These are phyloP conservation scores for Lagorchestes hirsutus DNA, from an alignment of 2,797 vertebrate genomes.

Conservation along the genomic window DNA sequence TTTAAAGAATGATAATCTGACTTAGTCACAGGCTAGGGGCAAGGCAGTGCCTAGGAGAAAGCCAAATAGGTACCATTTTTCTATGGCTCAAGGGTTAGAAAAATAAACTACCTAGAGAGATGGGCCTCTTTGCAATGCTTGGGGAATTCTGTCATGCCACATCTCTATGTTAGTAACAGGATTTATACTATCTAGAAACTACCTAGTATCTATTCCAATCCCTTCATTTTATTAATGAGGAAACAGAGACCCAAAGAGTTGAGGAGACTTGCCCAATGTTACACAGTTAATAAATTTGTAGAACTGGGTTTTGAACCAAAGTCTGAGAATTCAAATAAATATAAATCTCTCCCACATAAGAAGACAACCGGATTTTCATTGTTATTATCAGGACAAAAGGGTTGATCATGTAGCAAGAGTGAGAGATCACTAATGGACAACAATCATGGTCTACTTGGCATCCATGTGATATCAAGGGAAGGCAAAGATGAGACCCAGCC, in stretches of 20 bases:
- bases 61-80: background rate
- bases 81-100: background rate
- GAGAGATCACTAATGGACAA: background rate
- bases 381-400: background rate
- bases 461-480: background rate
- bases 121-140: background rate
- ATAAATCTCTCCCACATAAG: background rate
- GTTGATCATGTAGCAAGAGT: background rate
- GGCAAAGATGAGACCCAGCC: background rate
- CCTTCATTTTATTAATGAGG: background rate
- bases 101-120: background rate
- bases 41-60: background rate
- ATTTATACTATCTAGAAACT: background rate
- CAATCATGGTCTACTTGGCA: background rate
- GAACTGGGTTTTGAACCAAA: background rate
- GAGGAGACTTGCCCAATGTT: background rate
- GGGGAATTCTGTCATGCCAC: background rate
- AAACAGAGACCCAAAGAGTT: background rate
- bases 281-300: background rate
- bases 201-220: background rate
- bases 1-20: constrained; percentile 48
- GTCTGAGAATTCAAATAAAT: background rate
- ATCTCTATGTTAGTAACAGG: background rate
- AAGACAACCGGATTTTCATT: background rate
- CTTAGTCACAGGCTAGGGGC: constrained; percentile 17